Percentiles rank a stretch among this genome's conserved stretches.
These are phyloP conservation scores for Folsomia manolachei DNA, from an alignment of 2,888 invertebrate species.

Conservation along the genomic window DNA sequence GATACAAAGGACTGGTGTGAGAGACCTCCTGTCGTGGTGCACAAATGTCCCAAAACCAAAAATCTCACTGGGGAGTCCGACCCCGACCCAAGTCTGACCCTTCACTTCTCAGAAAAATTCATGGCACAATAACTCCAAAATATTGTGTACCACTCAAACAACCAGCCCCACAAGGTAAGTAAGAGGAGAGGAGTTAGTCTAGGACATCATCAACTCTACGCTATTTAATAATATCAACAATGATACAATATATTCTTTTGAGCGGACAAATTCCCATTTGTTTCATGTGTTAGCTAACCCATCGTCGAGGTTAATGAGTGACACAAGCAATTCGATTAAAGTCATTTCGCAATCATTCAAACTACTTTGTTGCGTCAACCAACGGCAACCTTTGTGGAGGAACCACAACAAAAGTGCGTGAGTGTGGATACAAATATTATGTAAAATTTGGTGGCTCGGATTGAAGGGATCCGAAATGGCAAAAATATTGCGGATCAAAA, in stretches of 20 bases:
- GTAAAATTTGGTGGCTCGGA: no score
- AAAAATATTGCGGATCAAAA: no score
- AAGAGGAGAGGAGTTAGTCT: no score
- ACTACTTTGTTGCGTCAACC: not conserved
- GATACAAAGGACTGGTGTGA: conserved; percentile 49
- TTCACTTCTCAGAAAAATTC: conserved; percentile 39
- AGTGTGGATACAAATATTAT: no score
- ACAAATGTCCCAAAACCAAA: conserved; percentile 51
- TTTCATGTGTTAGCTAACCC: not conserved
- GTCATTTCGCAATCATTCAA: not conserved
- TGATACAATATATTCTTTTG: no score
- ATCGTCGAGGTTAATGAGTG: not conserved
- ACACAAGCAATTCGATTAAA: not conserved
- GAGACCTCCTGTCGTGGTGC: conserved; percentile 48
- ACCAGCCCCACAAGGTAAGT: no score
- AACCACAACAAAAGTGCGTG: no score
- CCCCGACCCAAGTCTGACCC: conserved; percentile 31
- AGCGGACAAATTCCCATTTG: not conserved
- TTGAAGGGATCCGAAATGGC: no score
- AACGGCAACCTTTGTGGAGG: no score
- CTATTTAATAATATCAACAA: no score
- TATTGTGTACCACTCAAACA: not conserved
- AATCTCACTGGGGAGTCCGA: conserved; percentile 49
- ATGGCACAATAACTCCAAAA: not conserved
- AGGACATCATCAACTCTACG: not conserved